Conservation (phyloP, 2,888 invertebrate genomes). For the Steinernema carpocapsae region DNA sequence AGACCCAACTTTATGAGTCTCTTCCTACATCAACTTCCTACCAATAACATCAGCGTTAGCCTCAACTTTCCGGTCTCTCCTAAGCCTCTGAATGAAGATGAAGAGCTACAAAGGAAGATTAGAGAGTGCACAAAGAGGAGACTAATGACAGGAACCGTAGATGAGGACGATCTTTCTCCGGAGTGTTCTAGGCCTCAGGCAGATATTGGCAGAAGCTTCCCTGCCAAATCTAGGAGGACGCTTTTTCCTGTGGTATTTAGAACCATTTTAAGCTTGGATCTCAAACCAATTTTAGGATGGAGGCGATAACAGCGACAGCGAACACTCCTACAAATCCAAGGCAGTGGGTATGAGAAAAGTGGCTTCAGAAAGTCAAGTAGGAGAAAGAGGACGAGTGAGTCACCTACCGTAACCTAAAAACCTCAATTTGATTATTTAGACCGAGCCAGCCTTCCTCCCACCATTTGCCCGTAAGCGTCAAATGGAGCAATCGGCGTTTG, state of each 20-base stretch:
- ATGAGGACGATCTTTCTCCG: slow-evolving; percentile 7
- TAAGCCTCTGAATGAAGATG: neutral
- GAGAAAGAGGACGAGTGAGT: slow-evolving; percentile 18
- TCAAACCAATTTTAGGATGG: neutral
- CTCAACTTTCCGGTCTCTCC: neutral
- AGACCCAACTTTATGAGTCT: neutral
- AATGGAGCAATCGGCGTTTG: neutral
- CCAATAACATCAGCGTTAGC: neutral
- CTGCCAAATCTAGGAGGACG: neutral
- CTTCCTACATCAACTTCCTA: neutral
- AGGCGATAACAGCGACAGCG: neutral
- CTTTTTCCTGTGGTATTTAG: neutral
- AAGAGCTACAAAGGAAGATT: neutral
- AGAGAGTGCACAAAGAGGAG: neutral
- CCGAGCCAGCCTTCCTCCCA: neutral
- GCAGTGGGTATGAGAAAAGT: neutral
- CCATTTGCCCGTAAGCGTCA: neutral
- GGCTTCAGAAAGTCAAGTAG: slow-evolving; percentile 14
- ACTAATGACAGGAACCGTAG: neutral
- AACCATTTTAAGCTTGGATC: neutral
- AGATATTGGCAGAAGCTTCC: neutral
- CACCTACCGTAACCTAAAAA: neutral
- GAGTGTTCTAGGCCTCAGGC: neutral
- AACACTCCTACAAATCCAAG: neutral
- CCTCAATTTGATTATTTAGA: neutral